A percentile compares a stretch with the other conserved stretches of the same genome.
phyloP scores from a whole-genome alignment of 2,113 vertebrate genomes.

The Nannobrachium achirus region DNA sequence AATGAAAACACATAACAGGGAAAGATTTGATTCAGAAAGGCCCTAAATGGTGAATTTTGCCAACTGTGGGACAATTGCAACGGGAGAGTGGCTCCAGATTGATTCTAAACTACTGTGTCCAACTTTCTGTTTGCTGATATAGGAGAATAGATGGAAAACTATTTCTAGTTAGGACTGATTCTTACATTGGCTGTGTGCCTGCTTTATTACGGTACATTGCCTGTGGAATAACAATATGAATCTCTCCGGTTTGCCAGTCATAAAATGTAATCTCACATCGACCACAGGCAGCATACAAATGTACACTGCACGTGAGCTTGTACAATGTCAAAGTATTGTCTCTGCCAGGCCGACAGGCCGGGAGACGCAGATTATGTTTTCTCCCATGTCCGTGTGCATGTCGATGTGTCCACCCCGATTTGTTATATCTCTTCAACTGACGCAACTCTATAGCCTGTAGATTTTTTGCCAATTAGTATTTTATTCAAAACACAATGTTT shows the following conservation, averaged over 20 bases:
- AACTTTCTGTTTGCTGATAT: not conserved
- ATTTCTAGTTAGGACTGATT: not conserved
- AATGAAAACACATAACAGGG: conserved; percentile 20
- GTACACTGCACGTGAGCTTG: not conserved
- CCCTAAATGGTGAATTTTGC: conserved; percentile 13
- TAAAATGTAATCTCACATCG: conserved; percentile 20
- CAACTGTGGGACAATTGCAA: conserved; percentile 1
- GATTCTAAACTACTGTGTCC: conserved; percentile 23
- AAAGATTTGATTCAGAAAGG: conserved; percentile 16
- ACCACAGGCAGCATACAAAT: not conserved
- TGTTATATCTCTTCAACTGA: no score
- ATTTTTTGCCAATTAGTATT: no score
- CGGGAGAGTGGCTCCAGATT: conserved; percentile 1
- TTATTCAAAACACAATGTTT: no score
- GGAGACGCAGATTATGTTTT: no score
- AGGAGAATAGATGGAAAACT: conserved; percentile 19
- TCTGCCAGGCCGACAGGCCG: no score
- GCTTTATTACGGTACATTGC: not conserved
- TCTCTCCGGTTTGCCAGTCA: not conserved
- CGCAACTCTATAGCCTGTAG: no score
- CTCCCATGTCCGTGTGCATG: no score
- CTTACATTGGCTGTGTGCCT: no score
- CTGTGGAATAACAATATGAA: not conserved
- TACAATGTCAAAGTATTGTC: no score
- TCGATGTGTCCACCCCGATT: no score